Evolutionary conservation across 2,113 vertebrate species (phyloP).

Genomic region (Dasypus novemcinctus): DNA sequence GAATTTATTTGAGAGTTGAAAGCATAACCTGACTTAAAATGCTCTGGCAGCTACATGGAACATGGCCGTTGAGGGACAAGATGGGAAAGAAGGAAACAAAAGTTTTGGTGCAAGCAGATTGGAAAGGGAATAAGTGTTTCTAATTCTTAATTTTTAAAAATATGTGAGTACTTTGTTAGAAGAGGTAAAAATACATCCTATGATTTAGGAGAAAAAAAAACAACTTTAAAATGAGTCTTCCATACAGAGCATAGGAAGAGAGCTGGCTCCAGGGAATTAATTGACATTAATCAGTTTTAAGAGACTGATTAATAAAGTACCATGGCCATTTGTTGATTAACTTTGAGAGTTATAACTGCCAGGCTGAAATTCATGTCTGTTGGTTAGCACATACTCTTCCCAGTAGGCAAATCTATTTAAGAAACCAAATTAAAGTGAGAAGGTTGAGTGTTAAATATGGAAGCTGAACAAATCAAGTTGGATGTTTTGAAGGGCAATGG

Average conservation of each 20-base stretch:
- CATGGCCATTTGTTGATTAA: neutral
- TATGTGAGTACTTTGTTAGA: neutral
- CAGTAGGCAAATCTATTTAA: slow-evolving; percentile 43
- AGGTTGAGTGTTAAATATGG: slow-evolving; percentile 44
- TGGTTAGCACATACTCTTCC: neutral
- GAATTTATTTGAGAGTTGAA: neutral
- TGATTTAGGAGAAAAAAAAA: slow-evolving; percentile 64
- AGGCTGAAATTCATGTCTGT: neutral
- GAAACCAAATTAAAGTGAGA: slow-evolving; percentile 13
- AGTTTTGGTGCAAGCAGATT: neutral
- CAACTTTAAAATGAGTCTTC: slow-evolving; percentile 22
- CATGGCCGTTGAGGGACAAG: neutral
- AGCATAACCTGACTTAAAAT: neutral
- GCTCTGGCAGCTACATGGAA: neutral
- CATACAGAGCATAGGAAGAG: neutral
- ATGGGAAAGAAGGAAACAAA: neutral
- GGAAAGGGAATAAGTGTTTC: neutral
- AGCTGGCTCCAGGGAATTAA: neutral
- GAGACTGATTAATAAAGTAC: neutral
- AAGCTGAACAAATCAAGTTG: slow-evolving; percentile 47
- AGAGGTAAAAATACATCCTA: slow-evolving; percentile 49
- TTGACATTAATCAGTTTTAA: slow-evolving; percentile 30
- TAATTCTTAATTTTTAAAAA: neutral
- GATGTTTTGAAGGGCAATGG: neutral
- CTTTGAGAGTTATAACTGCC: neutral